Evolutionary conservation across 2,797 vertebrate genomes (phyloP), one percentile per base, ranked within the genome.

Genomic region (Meriones psammophilus): DNA sequence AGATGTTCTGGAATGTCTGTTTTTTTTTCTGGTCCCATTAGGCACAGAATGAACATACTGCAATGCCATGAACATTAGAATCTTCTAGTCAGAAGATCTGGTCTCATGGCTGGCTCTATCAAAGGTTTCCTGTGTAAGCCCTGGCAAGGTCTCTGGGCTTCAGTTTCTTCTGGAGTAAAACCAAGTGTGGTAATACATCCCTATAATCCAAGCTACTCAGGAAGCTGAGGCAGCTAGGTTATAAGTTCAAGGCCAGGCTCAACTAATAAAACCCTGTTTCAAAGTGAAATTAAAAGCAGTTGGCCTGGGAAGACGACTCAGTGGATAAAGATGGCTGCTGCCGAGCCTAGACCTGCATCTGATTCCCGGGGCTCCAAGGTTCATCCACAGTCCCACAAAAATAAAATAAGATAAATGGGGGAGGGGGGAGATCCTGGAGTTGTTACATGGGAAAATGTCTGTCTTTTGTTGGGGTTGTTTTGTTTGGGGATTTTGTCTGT

Each of bases 1-100:
- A 91, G 87, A 89, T 87, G 13, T 91, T 91, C 85, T 94, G 56
- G 50, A 94, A 96, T 74, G 39, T 89, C 76, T 64, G 58, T 69
- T 88, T 42, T 36, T 28, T 4, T 66, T 30, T 6, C 7, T 33
- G 50, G 15, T 20, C 36, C 68, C 39, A n/a, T 73, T 56, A 56
- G 18, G 26, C 20, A 60, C 64, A 64, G 50, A 80, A 46, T 90
- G 46, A 33, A 5, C 79, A 87, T 5, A 24, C 36, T 60, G 18
- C 87, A 92, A 85, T 66, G n/a, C 26, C 26, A 18, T 66, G 33
- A 89, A 76, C 62, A 30, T 56, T 58, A 10, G 64, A 46, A 10
- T 50, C 87, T 56, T 88, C 58, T 56, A 68, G 22, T 92, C 62
- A 69, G 85, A 84, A 95, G 83, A 56, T 64, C 36, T 89, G n/a